phyloP scores from a whole-genome alignment of 2,113 vertebrate species.

The Menidia beryllina region DNA sequence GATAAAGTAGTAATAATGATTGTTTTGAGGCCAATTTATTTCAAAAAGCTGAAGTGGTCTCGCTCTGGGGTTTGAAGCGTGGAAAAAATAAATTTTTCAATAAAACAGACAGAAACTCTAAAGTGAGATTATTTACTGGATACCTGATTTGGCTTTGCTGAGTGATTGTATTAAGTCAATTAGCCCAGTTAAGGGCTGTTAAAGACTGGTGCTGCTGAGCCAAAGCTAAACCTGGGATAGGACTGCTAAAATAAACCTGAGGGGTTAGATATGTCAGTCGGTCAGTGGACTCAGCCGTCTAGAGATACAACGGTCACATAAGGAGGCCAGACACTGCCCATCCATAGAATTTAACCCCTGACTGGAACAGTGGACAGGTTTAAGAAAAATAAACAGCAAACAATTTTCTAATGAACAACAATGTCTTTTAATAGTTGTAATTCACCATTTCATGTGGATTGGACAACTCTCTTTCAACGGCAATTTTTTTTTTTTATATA shows the following conservation, averaged over 20 bases:
- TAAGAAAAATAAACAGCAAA: neutral
- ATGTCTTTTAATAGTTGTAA: neutral
- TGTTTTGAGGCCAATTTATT: too few relatives aligned
- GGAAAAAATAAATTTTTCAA: too few relatives aligned
- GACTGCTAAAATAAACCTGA: neutral
- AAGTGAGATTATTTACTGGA: neutral
- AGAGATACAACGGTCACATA: neutral
- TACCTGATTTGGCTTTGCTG: slow-evolving; percentile 50
- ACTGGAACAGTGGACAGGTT: neutral
- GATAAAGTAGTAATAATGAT: too few relatives aligned
- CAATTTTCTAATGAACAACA: neutral
- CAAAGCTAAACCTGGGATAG: slow-evolving; percentile 41
- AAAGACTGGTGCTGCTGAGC: slow-evolving; percentile 15
- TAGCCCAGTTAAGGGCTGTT: slow-evolving; percentile 47
- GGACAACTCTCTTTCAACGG: slow-evolving; percentile 16
- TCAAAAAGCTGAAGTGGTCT: too few relatives aligned
- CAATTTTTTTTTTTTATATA: neutral
- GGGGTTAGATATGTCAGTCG: slow-evolving; percentile 24
- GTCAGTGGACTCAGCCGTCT: slow-evolving; percentile 44
- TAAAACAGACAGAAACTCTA: neutral
- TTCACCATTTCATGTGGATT: neutral
- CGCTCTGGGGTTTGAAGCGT: too few relatives aligned
- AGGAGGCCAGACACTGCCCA: neutral
- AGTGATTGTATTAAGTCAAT: slow-evolving; percentile 74
- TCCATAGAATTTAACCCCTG: neutral